Evolutionary conservation across 2,888 invertebrate species (phyloP).

Genomic region (Stenchaetothrips biformis): DNA sequence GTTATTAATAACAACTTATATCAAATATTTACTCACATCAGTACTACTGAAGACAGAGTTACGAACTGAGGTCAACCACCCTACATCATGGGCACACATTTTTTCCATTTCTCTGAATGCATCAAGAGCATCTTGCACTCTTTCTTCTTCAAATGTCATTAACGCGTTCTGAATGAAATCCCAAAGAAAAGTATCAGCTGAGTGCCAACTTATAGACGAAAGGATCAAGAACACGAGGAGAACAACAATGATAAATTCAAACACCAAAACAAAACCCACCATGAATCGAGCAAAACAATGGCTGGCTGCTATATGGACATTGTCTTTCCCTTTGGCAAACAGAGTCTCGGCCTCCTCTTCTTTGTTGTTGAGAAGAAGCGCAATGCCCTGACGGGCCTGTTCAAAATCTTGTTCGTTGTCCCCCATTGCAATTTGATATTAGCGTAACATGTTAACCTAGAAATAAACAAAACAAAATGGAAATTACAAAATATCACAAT

Average conservation of each 20-base stretch:
- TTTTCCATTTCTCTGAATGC: constrained; percentile 58
- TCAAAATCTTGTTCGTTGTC: constrained; percentile 44
- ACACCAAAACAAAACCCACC: constrained; percentile 42
- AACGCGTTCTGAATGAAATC: constrained; percentile 56
- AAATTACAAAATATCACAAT: neutral
- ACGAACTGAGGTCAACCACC: constrained; percentile 55
- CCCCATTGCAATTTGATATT: neutral
- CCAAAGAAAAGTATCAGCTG: constrained; percentile 24
- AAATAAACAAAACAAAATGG: neutral
- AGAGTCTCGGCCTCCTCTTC: constrained; percentile 48
- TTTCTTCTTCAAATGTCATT: constrained; percentile 65
- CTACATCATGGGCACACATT: constrained; percentile 52
- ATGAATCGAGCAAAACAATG: constrained; percentile 50
- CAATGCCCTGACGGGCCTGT: constrained; percentile 47
- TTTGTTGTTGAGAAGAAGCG: constrained; percentile 48
- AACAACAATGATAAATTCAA: neutral
- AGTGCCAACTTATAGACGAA: neutral
- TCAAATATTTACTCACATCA: constrained; percentile 32
- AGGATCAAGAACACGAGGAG: neutral
- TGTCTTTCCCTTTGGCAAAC: constrained; percentile 46
- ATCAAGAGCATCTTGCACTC: constrained; percentile 54
- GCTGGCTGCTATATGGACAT: constrained; percentile 49
- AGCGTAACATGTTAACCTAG: neutral
- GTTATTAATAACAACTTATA: neutral
- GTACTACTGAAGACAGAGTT: constrained; percentile 47